These are phyloP conservation scores for Tetragnatha montana DNA, from an alignment of 2,888 invertebrate genomes.

Conservation along the genomic window DNA sequence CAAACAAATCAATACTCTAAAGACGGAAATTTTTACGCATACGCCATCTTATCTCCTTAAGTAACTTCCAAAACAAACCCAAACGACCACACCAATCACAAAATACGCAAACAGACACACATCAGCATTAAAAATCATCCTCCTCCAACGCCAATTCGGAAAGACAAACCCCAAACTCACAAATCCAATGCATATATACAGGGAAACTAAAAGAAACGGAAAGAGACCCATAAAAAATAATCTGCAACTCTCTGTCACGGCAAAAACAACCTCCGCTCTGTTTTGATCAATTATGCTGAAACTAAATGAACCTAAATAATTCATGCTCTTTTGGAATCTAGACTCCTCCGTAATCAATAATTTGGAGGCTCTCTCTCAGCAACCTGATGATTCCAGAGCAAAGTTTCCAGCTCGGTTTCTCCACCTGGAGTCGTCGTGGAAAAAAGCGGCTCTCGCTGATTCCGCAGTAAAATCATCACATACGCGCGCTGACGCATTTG, in stretches of 20 bases:
- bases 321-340: slow-evolving; percentile 30
- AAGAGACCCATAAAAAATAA: slow-evolving; percentile 3
- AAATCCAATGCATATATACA: neutral
- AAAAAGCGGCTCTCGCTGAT: slow-evolving; percentile 1
- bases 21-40: neutral
- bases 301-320: slow-evolving; percentile 59
- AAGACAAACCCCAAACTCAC: neutral
- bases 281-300: slow-evolving; percentile 64
- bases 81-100: neutral
- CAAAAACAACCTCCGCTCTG: slow-evolving; percentile 12
- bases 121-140: neutral
- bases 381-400: slow-evolving; percentile 34
- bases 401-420: slow-evolving; percentile 4
- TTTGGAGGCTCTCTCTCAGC: neutral
- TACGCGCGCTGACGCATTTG: slow-evolving; percentile 18
- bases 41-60: neutral
- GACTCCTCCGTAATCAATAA: slow-evolving; percentile 31
- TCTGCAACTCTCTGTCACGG: neutral
- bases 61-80: neutral
- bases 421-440: neutral
- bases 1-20: too few species aligned
- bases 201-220: neutral
- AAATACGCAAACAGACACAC: neutral
- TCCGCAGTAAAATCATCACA: slow-evolving; percentile 16
- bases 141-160: neutral